Base-by-base conservation (phyloP, 2,888 invertebrate species). In the Cataglyphis livida region DNA sequence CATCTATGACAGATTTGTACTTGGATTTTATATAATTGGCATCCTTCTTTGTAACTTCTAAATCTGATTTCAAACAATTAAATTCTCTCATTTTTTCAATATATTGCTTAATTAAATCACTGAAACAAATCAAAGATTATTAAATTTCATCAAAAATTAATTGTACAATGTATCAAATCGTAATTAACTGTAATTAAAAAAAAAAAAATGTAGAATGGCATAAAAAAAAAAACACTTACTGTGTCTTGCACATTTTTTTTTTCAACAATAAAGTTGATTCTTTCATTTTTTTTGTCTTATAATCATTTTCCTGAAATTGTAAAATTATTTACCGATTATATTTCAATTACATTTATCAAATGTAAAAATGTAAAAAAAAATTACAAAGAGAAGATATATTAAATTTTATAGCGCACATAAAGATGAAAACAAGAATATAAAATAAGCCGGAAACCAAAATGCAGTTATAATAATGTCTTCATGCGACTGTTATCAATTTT, bases 31-130 rank as follows among this genome's bases (percentile, higher is more conserved):
- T 62, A 76, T 89, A 87, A 41, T 86, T 87, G 0, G 73, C 57
- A 25, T 90, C 88, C 59, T 87, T 88, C 28, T 85, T 88, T 4
- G 48, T 35, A 1, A 9, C 12, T 15, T 85, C 82, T 21, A 93
- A 66, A 12, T 93, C 90, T 38, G 71, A 71, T 44, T 89, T 92
- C 18, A 93, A 81, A 9, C 83, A 71, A n/a, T 92, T 88, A 32
- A 90, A 90, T 85, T 93, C 93, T 68, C 88, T 92, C 5, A 91
- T 21, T 64, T 92, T 92, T 62, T 92, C 91, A 68, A 89, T 91
- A 59, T 92, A 92, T 32, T 91, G 90, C 41, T 88, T 87, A 81
- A 93, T 91, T 32, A 93, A 78, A 41, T 90, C 87, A n/a, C 93
- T 93, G 61, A 68, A 89, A 91, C 21, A 70, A 44, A 70, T 0